Evolutionary conservation across 2,113 vertebrate genomes (phyloP).

Genomic region (Penelope pileata): DNA sequence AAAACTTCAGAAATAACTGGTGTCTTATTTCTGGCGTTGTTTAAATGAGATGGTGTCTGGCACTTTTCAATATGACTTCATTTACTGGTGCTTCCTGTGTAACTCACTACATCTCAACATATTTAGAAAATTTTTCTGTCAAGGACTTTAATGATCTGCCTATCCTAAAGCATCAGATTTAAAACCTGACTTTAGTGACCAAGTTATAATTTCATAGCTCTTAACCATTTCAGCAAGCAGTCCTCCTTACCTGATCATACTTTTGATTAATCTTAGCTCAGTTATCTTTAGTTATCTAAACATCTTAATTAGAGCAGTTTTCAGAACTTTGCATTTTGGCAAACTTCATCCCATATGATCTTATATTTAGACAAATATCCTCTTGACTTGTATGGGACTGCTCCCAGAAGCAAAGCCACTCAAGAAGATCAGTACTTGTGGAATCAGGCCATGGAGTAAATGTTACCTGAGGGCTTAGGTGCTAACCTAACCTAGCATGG

Average conservation of each 20-base stretch:
- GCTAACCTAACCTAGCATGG: not conserved
- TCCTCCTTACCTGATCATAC: not conserved
- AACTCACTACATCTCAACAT: not conserved
- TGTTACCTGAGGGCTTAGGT: not conserved
- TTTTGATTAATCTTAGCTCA: not conserved
- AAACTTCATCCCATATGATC: not conserved
- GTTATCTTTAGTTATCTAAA: not conserved
- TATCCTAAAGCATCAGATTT: not conserved
- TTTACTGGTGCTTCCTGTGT: not conserved
- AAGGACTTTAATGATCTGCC: not conserved
- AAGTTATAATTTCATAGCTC: not conserved
- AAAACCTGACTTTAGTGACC: not conserved
- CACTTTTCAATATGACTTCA: not conserved
- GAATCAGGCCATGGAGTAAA: not conserved
- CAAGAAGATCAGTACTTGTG: not conserved
- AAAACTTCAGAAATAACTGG: not conserved
- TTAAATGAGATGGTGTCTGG: not conserved
- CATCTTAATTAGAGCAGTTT: not conserved
- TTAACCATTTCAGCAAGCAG: not conserved
- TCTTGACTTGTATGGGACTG: not conserved
- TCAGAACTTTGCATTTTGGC: not conserved
- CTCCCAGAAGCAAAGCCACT: not conserved
- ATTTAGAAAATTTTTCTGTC: not conserved
- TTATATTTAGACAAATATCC: not conserved
- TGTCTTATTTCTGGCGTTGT: not conserved